phyloP scores from a whole-genome alignment of 2,888 invertebrate species.

The Nowickia ferox region DNA sequence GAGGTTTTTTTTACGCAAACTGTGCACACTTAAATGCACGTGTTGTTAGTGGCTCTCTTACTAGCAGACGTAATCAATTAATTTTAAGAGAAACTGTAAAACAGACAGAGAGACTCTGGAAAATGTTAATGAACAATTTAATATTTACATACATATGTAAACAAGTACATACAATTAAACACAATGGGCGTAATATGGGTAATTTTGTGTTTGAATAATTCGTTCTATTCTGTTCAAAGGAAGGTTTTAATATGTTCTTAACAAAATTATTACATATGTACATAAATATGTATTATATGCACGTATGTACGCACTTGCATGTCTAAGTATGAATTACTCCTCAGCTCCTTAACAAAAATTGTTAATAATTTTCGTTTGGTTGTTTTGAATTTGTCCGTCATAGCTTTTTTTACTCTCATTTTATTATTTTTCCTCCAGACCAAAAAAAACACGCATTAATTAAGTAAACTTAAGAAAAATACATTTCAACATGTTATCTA shows the following conservation, averaged over 20 bases:
- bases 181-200: too few species aligned
- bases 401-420: conserved; percentile 1
- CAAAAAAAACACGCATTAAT: background rate
- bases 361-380: background rate
- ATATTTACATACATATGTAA: too few species aligned
- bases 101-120: too few species aligned
- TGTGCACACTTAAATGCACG: conserved; percentile 10
- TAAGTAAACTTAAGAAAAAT: conserved; percentile 6
- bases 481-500: conserved; percentile 47
- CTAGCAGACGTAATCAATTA: background rate
- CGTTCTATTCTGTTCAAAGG: too few species aligned
- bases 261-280: too few species aligned
- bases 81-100: background rate
- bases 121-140: too few species aligned
- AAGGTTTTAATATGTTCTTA: too few species aligned
- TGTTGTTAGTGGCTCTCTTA: background rate
- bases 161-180: too few species aligned
- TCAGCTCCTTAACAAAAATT: background rate
- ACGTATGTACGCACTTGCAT: too few species aligned
- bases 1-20: background rate
- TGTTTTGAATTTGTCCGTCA: background rate
- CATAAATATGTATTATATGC: too few species aligned
- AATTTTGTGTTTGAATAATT: too few species aligned
- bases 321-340: background rate
- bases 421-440: conserved; percentile 1